phyloP scores from a whole-genome alignment of 30 jellyfish, hydroid and myxozoan species.

The Aurelia aurita region DNA sequence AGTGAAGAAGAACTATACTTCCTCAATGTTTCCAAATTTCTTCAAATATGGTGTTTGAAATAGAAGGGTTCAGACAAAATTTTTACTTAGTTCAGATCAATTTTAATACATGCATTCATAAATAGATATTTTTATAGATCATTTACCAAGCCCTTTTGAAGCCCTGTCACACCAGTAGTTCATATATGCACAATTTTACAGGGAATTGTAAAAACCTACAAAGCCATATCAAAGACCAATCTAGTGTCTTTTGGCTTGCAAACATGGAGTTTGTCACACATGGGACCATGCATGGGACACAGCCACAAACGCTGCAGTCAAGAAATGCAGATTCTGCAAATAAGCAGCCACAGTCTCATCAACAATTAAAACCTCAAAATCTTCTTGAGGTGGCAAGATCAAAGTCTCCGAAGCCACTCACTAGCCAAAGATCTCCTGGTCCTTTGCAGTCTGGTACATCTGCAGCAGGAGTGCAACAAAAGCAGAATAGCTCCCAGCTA shows the following conservation, averaged over 20 bases:
- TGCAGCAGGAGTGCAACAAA: slow-evolving; percentile 22
- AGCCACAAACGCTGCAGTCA: slow-evolving; percentile 8
- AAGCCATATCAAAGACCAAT: background rate
- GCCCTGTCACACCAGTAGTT: too few species aligned
- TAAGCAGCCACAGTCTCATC: slow-evolving; percentile 31
- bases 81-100: too few species aligned
- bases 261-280: slow-evolving; percentile 42
- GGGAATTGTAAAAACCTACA: too few species aligned
- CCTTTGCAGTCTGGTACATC: background rate
- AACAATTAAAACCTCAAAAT: slow-evolving; percentile 25
- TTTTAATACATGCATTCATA: too few species aligned
- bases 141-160: too few species aligned
- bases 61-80: too few species aligned
- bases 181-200: background rate
- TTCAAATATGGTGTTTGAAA: too few species aligned
- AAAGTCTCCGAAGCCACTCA: slow-evolving; percentile 25
- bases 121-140: too few species aligned
- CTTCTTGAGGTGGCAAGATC: slow-evolving; percentile 23
- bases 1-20: too few species aligned
- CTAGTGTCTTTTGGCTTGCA: background rate
- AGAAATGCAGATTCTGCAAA: slow-evolving; percentile 39
- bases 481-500: slow-evolving; percentile 14
- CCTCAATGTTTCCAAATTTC: too few species aligned
- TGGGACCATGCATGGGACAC: slow-evolving; percentile 39
- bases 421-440: slow-evolving; percentile 38